phyloP scores from a whole-genome alignment of 2,888 invertebrate species.

The Phaedon cochleariae region DNA sequence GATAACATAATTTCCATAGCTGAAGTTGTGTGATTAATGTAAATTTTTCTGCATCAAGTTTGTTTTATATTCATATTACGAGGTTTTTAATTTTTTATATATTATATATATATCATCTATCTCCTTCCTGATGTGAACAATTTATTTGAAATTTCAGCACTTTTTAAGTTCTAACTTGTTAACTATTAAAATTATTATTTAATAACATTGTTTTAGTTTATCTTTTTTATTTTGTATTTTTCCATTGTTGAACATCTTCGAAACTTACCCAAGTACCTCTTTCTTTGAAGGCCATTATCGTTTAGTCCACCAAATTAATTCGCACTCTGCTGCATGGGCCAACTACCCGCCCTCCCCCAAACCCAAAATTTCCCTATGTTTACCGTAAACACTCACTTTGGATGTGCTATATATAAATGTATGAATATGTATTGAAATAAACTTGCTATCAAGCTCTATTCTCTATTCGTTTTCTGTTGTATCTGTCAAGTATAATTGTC shows the following conservation, averaged over 20 bases:
- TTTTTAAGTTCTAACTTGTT: constrained; percentile 62
- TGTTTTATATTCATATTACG: constrained; percentile 44
- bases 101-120: constrained; percentile 48
- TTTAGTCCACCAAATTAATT: constrained; percentile 58
- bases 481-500: constrained; percentile 63
- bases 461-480: constrained; percentile 65
- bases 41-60: constrained; percentile 49
- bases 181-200: constrained; percentile 61
- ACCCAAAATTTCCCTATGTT: constrained; percentile 53
- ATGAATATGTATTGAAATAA: constrained; percentile 65
- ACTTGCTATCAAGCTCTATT: constrained; percentile 63
- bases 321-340: constrained; percentile 61
- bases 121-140: constrained; percentile 53
- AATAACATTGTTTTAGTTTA: constrained; percentile 61
- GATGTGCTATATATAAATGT: constrained; percentile 65
- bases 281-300: constrained; percentile 51
- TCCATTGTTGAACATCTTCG: constrained; percentile 53
- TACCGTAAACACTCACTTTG: constrained; percentile 63
- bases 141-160: constrained; percentile 59
- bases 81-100: constrained; percentile 48
- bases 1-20: constrained; percentile 38
- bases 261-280: constrained; percentile 50
- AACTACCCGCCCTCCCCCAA: constrained; percentile 51
- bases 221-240: constrained; percentile 55
- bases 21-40: constrained; percentile 60